These are phyloP conservation scores for rabbit (Oryctolagus cuniculus) DNA, from an alignment of 2,113 vertebrate species.

Conservation along the genomic window DNA sequence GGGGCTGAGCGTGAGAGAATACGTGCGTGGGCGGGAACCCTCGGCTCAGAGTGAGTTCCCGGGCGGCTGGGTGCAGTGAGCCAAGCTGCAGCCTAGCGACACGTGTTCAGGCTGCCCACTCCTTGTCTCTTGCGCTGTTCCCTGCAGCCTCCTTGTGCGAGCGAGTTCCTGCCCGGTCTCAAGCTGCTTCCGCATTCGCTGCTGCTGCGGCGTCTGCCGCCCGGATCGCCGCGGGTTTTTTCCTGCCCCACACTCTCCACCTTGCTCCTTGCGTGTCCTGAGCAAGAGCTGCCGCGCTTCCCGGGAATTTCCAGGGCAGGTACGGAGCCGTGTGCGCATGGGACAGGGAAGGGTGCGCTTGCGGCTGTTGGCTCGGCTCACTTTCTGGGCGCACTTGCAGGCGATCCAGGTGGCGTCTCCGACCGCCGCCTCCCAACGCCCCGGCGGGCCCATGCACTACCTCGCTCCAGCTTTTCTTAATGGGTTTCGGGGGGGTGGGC, in stretches of 20 bases:
- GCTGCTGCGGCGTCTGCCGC: constrained; percentile 77
- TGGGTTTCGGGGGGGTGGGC: constrained; percentile 69
- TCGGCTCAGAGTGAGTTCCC: constrained; percentile 82
- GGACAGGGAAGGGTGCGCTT: constrained; percentile 55
- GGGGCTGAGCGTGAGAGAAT: constrained; percentile 84
- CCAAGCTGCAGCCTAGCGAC: constrained; percentile 74
- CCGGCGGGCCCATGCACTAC: constrained; percentile 63
- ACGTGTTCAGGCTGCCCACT: no score
- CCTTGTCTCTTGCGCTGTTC: constrained; percentile 86
- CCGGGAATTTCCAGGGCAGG: constrained; percentile 92
- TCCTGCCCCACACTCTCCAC: constrained; percentile 85
- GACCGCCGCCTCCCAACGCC: constrained; percentile 19
- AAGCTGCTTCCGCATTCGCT: constrained; percentile 62
- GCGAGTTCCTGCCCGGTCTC: constrained; percentile 90
- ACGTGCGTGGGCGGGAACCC: constrained; percentile 51
- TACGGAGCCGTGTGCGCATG: constrained; percentile 73
- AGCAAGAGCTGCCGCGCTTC: constrained; percentile 80
- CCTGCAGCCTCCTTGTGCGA: constrained; percentile 86
- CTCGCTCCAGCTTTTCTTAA: constrained; percentile 82
- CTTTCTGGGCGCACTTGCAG: constrained; percentile 78
- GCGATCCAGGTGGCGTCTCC: constrained; percentile 57
- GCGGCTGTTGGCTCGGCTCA: constrained; percentile 69
- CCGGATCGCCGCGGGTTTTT: constrained; percentile 87
- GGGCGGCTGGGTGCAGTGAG: constrained; percentile 91
- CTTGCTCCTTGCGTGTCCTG: constrained; percentile 75